Evolutionary conservation across 2,113 vertebrate genomes (phyloP), one percentile per base, ranked within the genome.

Genomic region (Trachemys scripta): DNA sequence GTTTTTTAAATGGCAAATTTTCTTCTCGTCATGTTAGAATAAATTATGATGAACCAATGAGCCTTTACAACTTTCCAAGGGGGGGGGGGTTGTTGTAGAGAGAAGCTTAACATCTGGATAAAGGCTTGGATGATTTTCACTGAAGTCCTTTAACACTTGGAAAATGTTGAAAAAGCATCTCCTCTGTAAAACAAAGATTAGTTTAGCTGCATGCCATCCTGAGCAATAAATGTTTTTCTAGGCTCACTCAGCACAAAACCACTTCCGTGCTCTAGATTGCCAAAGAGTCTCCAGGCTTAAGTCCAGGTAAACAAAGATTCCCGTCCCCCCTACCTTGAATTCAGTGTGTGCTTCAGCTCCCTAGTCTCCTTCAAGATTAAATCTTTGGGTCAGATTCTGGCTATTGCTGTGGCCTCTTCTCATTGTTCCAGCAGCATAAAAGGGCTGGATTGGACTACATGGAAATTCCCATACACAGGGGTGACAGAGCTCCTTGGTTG

Each of bases 81-180:
- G 45, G 50, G 50, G 57, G 93, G 51, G 38, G 38, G 38, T 88
- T 24, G 6, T 92, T 90, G 53, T 88, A 91, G 35, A 81, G 81
- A 84, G 72, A 88, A 49, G 50, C 80, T 95, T 96, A 97, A 96
- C 96, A 95, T 97, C 95, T 97, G 96, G 96, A 97, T 96, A 96
- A 78, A 91, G 88, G 83, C 53, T 90, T 95, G 81, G 49, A 35
- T 80, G 65, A 27, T 81, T 95, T 93, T 93, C 95, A 97, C 95
- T 96, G 72, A 95, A 97, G 94, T 94, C 83, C 87, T 97, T 96
- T 94, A 96, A 79, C 79, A 93, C 93, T 83, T 50, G 62, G 85
- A 95, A 97, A 97, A 96, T 90, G 86, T 75, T 82, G 90, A 91
- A 95, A 88, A 94, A 95, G 12, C 85, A 86, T 93, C 93, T 97